These are phyloP conservation scores for Griposia aprilina DNA, from an alignment of 2,888 invertebrate genomes.

Conservation along the genomic window DNA sequence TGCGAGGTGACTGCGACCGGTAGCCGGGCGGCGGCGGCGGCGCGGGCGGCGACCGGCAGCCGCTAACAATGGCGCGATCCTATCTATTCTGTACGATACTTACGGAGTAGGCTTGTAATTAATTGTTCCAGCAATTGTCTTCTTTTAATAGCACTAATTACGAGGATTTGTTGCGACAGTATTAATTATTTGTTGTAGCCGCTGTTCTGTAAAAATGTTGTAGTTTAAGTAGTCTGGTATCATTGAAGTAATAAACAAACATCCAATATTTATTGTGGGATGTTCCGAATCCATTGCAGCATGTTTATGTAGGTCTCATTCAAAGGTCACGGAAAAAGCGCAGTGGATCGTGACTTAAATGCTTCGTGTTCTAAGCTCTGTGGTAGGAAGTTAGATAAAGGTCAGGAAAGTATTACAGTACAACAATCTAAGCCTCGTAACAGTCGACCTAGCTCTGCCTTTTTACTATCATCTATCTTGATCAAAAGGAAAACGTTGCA, in stretches of 20 bases:
- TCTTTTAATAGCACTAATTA: slow-evolving; percentile 50
- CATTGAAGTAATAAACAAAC: slow-evolving; percentile 20
- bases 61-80: slow-evolving; percentile 56
- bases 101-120: slow-evolving; percentile 45
- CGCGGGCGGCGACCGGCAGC: slow-evolving; percentile 36
- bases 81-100: slow-evolving; percentile 43
- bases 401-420: slow-evolving; percentile 44
- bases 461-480: slow-evolving; percentile 15
- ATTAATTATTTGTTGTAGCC: slow-evolving; percentile 10
- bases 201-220: neutral
- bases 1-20: slow-evolving; percentile 13
- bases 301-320: slow-evolving; percentile 12
- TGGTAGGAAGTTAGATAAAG: slow-evolving; percentile 55
- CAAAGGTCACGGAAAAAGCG: slow-evolving; percentile 44
- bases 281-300: slow-evolving; percentile 23
- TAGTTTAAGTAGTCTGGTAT: neutral
- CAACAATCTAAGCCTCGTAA: slow-evolving; percentile 36
- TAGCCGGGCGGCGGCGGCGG: slow-evolving; percentile 3
- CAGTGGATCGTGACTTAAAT: slow-evolving; percentile 47
- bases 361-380: slow-evolving; percentile 34
- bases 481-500: slow-evolving; percentile 45
- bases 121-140: slow-evolving; percentile 55
- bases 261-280: neutral
- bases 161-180: slow-evolving; percentile 33
- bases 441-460: slow-evolving; percentile 22